These are phyloP conservation scores for Cyrtonyx montezumae DNA, from an alignment of 2,113 vertebrate species.

Conservation along the genomic window DNA sequence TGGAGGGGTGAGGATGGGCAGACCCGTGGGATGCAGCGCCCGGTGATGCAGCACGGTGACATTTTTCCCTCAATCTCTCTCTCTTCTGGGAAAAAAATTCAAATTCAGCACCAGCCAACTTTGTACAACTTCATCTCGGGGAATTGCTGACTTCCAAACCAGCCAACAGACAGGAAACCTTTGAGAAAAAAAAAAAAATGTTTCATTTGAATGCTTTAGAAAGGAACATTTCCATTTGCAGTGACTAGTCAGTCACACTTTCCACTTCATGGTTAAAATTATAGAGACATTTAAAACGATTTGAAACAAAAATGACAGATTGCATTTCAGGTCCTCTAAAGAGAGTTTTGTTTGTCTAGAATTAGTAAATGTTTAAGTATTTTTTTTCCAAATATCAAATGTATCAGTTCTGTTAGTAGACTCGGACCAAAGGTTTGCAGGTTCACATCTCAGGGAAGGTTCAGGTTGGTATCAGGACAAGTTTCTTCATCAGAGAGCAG, in stretches of 20 bases:
- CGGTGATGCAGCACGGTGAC: not conserved
- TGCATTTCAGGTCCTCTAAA: constrained; percentile 15
- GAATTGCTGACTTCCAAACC: constrained; percentile 26
- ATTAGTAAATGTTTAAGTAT: constrained; percentile 30
- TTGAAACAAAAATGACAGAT: constrained; percentile 42
- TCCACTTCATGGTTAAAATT: constrained; percentile 35
- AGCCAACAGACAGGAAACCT: constrained; percentile 5
- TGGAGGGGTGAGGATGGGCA: constrained; percentile 17
- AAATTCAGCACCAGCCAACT: constrained; percentile 53
- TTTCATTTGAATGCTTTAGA: constrained; percentile 20
- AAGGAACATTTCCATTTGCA: not conserved
- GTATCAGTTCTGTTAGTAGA: constrained; percentile 50
- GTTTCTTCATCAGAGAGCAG: too few species aligned
- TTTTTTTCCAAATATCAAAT: constrained; percentile 36
- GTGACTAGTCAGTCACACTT: not conserved
- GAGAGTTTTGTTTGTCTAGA: constrained; percentile 10
- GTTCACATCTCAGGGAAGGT: too few species aligned
- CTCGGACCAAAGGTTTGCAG: constrained; percentile 41
- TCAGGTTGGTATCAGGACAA: too few species aligned
- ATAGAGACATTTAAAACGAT: constrained; percentile 12
- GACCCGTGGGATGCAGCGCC: not conserved
- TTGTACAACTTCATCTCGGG: not conserved
- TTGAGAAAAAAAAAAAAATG: constrained; percentile 23
- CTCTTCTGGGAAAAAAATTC: not conserved
- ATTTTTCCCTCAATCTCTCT: not conserved